These are phyloP conservation scores for Diplodus puntazzo DNA, from an alignment of 2,797 vertebrate genomes.

Conservation along the genomic window DNA sequence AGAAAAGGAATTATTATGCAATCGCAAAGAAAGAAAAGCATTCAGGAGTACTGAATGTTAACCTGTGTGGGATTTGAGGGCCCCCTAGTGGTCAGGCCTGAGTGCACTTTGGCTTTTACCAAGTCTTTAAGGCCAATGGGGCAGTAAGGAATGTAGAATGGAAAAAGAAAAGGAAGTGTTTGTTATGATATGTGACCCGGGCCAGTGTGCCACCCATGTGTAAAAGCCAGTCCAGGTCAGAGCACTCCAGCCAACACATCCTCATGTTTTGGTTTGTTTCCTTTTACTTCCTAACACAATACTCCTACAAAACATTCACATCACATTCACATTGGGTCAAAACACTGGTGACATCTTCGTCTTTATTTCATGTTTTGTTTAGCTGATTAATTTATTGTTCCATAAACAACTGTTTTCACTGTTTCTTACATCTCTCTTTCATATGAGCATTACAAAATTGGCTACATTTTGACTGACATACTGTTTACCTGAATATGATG, in stretches of 20 bases:
- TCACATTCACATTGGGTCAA: too few relatives aligned
- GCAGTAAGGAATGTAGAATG: neutral
- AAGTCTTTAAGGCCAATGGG: neutral
- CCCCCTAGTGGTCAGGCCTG: conserved; percentile 65
- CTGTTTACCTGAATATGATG: neutral
- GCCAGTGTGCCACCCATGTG: too few relatives aligned
- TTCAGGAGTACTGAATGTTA: neutral
- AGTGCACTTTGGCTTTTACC: neutral
- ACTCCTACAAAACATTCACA: too few relatives aligned
- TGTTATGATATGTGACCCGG: neutral
- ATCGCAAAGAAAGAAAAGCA: conserved; percentile 18
- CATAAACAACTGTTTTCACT: neutral
- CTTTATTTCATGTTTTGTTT: neutral
- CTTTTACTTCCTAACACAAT: too few relatives aligned
- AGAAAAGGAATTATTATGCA: conserved; percentile 41
- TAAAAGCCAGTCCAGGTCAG: too few relatives aligned
- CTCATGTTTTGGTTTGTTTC: too few relatives aligned
- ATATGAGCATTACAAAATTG: neutral
- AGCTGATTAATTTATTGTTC: neutral
- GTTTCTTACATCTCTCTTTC: neutral
- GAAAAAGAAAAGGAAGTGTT: neutral
- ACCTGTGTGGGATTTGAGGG: conserved; percentile 28
- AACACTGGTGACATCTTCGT: neutral
- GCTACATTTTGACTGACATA: neutral
- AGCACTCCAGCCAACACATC: too few relatives aligned